Base-by-base conservation (phyloP, 2,113 vertebrate species). In the Corythaeola cristata region DNA sequence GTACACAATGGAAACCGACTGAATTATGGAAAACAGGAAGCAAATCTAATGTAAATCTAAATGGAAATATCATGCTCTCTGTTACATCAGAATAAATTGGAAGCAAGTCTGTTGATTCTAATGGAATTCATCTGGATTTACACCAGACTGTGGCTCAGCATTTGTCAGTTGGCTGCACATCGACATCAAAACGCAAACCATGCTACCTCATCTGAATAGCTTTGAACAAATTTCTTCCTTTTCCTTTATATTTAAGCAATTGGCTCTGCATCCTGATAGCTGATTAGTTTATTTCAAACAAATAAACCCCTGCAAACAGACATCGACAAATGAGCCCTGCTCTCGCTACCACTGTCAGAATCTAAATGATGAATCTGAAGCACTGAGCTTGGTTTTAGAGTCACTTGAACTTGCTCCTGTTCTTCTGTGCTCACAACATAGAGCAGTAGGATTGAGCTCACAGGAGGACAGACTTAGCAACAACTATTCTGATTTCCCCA, bases 1-100 rank as follows among this genome's bases (percentile, higher is more conserved):
- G 39, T 82, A 37, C 86, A 76, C 94, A 92, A 60, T 95, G 89
- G 92, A 73, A 93, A 93, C 47, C 2, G 56, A 44, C 52, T 93
- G 89, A 92, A 92, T 95, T 95, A 96, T 87, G 95, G 90, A 95
- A 96, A 97, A 53, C 13, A 91, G 86, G 92, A 97, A 95, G 92
- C 84, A 95, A 97, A 97, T 91, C 83, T 60, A 85, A 94, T 94
- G 90, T 84, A 97, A 97, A 97, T 93, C 52, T 72, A 72, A 79
- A 89, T 84, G 84, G 90, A 95, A 96, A 94, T 96, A 95, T 30
- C 68, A n/a, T 45, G 69, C 64, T 94, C 63, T 55, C 72, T 87
- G 44, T 96, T 95, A 87, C 86, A 93, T 90, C 90, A 86, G 95
- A 95, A 93, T 89, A 93, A 93, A 97, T 78, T 92, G 88, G 96